A percentile compares a stretch with the other conserved stretches of the same genome.
Evolutionary conservation across 1,140 invertebrate genomes (phyloP).

Genomic region (Goniozus legneri): DNA sequence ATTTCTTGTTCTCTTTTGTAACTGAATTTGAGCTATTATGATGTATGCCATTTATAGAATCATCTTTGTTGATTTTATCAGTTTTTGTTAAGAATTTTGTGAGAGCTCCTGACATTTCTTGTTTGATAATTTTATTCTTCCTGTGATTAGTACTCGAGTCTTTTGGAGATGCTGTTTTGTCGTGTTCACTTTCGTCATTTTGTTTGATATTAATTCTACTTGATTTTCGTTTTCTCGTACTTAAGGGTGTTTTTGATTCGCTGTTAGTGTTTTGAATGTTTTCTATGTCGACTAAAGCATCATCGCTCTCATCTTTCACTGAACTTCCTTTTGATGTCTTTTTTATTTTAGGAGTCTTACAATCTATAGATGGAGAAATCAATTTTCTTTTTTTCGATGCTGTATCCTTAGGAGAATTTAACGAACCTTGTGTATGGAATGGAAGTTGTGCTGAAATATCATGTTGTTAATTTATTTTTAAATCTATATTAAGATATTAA

Average conservation of each 20-base stretch:
- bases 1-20: too few relatives aligned
- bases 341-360: conserved; percentile 39
- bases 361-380: conserved; percentile 24
- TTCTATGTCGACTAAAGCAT: not conserved
- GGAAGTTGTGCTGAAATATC: conserved; percentile 40
- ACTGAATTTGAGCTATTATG: too few relatives aligned
- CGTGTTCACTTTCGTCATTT: not conserved
- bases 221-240: conserved; percentile 7
- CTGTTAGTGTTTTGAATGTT: not conserved
- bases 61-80: conserved; percentile 16
- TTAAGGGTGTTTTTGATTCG: conserved; percentile 7
- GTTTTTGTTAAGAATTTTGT: conserved; percentile 37
- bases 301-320: not conserved
- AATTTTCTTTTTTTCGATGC: conserved; percentile 44
- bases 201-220: too few relatives aligned
- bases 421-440: conserved; percentile 37
- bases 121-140: conserved; percentile 26
- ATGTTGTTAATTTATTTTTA: conserved; percentile 1
- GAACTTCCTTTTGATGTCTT: conserved; percentile 34
- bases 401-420: conserved; percentile 22
- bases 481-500: not conserved
- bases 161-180: conserved; percentile 13
- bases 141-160: conserved; percentile 4
- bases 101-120: conserved; percentile 27
- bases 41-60: conserved; percentile 37